Conservation (phyloP, 2,888 invertebrate genomes). For the Noctua pronuba region DNA sequence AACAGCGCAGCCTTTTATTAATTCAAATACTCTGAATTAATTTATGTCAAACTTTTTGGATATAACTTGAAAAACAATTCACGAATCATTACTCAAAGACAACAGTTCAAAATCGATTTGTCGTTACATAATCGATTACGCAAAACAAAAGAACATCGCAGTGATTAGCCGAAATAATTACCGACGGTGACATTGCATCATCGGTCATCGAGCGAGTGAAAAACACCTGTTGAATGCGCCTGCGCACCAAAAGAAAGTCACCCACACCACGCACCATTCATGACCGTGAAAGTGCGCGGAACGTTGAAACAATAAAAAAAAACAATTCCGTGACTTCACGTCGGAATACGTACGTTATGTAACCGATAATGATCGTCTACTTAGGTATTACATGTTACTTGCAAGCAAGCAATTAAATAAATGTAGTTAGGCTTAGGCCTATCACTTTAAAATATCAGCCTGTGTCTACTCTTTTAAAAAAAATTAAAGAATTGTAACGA, state of each 20-base stretch:
- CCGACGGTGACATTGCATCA: conserved; percentile 69
- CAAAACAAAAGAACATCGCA: conserved; percentile 43
- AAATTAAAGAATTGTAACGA: not conserved
- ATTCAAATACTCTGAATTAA: not conserved
- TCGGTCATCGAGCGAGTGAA: conserved; percentile 64
- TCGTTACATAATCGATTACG: conserved; percentile 62
- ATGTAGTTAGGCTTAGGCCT: conserved; percentile 9
- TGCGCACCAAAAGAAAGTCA: conserved; percentile 82
- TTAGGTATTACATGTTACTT: conserved; percentile 43
- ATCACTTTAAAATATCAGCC: not conserved
- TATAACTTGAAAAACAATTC: conserved; percentile 15
- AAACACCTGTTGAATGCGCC: conserved; percentile 67
- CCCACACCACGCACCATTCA: conserved; percentile 72
- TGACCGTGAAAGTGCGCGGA: conserved; percentile 86
- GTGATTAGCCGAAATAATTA: conserved; percentile 68
- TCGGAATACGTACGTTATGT: conserved; percentile 65
- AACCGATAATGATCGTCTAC: conserved; percentile 62
- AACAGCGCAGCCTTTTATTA: not conserved
- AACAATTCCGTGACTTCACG: conserved; percentile 76
- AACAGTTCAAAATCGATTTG: conserved; percentile 48
- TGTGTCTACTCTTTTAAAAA: not conserved
- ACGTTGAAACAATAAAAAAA: conserved; percentile 79
- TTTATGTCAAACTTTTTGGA: not conserved
- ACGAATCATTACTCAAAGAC: conserved; percentile 42
- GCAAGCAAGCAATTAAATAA: conserved; percentile 39